Conservation (phyloP, 2,113 vertebrate genomes). For the Rhizomys pruinosus region DNA sequence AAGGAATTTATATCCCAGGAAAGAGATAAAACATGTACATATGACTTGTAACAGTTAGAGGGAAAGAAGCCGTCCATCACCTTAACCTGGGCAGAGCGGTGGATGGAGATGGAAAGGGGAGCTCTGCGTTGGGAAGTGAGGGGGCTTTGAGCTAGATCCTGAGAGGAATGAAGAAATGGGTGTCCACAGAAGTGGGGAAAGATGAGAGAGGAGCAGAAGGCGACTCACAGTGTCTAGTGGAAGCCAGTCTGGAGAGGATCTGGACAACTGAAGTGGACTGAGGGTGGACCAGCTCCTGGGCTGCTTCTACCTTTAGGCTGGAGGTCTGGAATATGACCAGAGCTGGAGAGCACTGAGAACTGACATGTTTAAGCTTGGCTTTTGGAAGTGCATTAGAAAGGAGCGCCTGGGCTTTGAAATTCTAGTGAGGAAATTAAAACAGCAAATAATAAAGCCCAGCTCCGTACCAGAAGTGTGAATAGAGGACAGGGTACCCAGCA, state of each 20-base stretch:
- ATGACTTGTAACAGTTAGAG: neutral
- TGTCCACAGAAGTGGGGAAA: neutral
- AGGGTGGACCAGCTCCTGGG: neutral
- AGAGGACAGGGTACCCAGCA: neutral
- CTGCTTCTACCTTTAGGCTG: neutral
- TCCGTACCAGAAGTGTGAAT: neutral
- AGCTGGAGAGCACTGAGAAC: neutral
- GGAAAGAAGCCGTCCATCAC: neutral
- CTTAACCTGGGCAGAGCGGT: neutral
- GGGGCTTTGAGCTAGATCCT: neutral
- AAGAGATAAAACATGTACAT: neutral
- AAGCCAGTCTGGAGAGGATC: fast-evolving
- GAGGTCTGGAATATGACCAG: neutral
- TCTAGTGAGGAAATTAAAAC: neutral
- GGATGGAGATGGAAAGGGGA: neutral
- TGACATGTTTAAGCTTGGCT: neutral
- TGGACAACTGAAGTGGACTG: neutral
- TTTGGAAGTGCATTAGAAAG: neutral
- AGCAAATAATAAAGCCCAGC: neutral
- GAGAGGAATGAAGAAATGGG: neutral
- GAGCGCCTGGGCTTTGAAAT: neutral
- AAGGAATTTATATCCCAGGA: neutral
- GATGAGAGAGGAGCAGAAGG: neutral
- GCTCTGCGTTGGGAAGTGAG: neutral
- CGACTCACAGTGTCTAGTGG: neutral